phyloP scores from a whole-genome alignment of 2,797 vertebrate genomes.

The Oceanodroma leucorhoa region DNA sequence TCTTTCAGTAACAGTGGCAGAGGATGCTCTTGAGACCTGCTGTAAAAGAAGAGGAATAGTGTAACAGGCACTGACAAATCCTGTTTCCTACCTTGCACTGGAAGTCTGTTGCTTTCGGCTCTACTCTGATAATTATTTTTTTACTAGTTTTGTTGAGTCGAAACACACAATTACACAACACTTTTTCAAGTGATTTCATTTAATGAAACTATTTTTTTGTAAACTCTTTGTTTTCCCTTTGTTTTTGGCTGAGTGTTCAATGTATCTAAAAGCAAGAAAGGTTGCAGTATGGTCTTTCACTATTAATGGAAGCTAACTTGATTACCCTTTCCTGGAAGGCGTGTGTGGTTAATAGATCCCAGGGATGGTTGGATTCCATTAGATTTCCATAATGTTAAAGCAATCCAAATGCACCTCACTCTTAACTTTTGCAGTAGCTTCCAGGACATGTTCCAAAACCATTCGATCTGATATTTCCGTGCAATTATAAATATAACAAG shows the following conservation, averaged over 20 bases:
- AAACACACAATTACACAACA: background rate
- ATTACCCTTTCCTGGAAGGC: background rate
- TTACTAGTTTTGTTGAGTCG: fast-evolving
- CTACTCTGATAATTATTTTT: background rate
- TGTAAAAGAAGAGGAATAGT: fast-evolving
- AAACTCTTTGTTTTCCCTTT: background rate
- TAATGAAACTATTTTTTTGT: background rate
- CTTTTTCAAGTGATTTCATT: background rate
- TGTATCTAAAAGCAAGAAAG: background rate
- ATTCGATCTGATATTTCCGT: background rate
- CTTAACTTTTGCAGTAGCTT: background rate
- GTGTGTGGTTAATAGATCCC: background rate
- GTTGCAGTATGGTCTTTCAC: background rate
- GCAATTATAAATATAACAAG: background rate
- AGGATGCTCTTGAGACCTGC: background rate
- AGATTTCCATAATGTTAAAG: background rate
- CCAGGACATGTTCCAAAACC: fast-evolving
- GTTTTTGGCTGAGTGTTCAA: background rate
- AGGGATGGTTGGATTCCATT: fast-evolving
- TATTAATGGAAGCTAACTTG: fast-evolving
- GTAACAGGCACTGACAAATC: fast-evolving
- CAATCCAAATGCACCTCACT: background rate
- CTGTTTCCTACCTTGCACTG: fast-evolving
- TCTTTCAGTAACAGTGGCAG: background rate
- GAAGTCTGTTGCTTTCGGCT: background rate